A percentile compares a stretch with the other conserved stretches of the same genome.
Evolutionary conservation across 2,797 vertebrate species (phyloP).

Genomic region (Hoplostethus atlanticus): DNA sequence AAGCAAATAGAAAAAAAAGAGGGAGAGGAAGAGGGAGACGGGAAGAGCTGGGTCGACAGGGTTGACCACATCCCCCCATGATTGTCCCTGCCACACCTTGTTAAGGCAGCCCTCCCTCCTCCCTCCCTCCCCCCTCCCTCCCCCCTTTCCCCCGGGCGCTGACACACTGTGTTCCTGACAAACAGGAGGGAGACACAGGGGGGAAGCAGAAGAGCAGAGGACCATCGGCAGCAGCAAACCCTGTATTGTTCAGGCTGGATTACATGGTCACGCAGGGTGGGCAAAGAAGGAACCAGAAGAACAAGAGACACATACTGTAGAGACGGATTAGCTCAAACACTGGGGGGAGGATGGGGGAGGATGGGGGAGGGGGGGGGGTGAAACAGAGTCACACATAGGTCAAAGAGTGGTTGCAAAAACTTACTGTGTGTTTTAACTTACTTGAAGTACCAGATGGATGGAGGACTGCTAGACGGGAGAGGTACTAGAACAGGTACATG

Average conservation of each 20-base stretch:
- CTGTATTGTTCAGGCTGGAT: slow-evolving; percentile 65
- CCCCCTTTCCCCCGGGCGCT: slow-evolving; percentile 32
- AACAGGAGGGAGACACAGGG: slow-evolving; percentile 28
- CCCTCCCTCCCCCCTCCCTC: slow-evolving; percentile 1
- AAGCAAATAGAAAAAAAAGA: slow-evolving; percentile 3
- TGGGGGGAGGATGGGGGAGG: neutral
- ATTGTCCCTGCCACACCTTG: slow-evolving; percentile 68
- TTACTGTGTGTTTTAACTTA: slow-evolving; percentile 39
- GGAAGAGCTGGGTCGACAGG: slow-evolving; percentile 24
- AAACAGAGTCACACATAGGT: slow-evolving; percentile 54
- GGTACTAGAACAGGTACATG: no score
- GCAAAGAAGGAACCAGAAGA: slow-evolving; percentile 45
- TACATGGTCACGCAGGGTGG: slow-evolving; percentile 58
- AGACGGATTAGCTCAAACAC: slow-evolving; percentile 62
- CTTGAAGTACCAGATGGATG: neutral
- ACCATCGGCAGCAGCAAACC: slow-evolving; percentile 41
- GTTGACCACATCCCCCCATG: slow-evolving; percentile 30
- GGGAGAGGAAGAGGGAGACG: slow-evolving; percentile 32
- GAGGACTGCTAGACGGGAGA: slow-evolving; percentile 4
- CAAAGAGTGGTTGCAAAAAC: slow-evolving; percentile 49
- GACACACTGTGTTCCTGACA: slow-evolving; percentile 63
- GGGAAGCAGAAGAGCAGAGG: slow-evolving; percentile 24
- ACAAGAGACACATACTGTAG: slow-evolving; percentile 49
- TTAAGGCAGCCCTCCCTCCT: slow-evolving; percentile 55
- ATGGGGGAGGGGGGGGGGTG: slow-evolving; percentile 18